Percentiles rank a stretch among this genome's conserved stretches.
Evolutionary conservation across 2,888 invertebrate species (phyloP).

Genomic region (Philonicus albiceps): DNA sequence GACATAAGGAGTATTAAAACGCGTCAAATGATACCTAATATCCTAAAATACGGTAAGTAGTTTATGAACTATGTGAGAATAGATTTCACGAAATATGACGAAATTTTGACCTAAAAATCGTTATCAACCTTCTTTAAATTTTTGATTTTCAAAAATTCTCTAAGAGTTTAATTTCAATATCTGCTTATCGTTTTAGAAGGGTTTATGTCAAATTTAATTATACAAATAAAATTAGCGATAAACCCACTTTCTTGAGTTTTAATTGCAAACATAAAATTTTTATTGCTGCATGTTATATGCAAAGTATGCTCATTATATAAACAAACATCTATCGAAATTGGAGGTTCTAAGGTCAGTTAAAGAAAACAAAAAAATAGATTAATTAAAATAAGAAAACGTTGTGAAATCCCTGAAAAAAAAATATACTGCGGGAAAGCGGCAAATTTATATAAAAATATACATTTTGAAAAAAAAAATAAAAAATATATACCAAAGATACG

Average conservation of each 20-base stretch:
- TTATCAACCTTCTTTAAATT: too few species aligned
- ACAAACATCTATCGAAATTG: neutral
- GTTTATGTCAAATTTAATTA: neutral
- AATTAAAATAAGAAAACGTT: neutral
- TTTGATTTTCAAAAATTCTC: too few species aligned
- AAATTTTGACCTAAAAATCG: too few species aligned
- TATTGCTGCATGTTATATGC: neutral
- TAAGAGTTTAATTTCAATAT: neutral
- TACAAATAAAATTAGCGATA: neutral
- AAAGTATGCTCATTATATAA: neutral
- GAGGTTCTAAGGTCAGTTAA: neutral
- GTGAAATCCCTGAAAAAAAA: neutral
- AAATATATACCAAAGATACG: neutral
- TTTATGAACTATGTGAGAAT: too few species aligned
- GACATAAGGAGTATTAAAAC: too few species aligned
- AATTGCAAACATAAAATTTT: neutral
- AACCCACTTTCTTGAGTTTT: neutral
- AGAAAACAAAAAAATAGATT: neutral
- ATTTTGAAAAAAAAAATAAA: neutral
- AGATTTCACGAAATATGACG: too few species aligned
- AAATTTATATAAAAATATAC: too few species aligned
- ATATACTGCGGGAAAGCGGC: too few species aligned
- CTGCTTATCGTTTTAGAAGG: neutral
- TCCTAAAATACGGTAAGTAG: too few species aligned
- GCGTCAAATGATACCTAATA: too few species aligned